Percentiles rank a stretch among this genome's conserved stretches.
phyloP scores from a whole-genome alignment of 2,888 invertebrate species.

The Coronaproctus castanopsis region DNA sequence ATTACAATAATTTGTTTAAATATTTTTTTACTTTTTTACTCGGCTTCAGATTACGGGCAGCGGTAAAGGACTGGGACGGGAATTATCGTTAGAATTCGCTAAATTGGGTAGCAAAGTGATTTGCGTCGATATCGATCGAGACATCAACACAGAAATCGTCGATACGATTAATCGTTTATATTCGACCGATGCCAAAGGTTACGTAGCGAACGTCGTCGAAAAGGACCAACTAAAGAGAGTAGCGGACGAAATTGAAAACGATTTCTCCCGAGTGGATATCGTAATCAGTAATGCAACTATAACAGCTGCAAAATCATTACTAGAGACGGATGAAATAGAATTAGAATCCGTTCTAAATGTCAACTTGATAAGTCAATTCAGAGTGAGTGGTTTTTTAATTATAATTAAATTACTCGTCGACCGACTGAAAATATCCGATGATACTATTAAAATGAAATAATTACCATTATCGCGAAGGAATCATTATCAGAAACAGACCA shows the following conservation, averaged over 20 bases:
- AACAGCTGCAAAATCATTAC: constrained; percentile 3
- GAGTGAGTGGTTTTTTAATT: too few species aligned
- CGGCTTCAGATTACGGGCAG: neutral
- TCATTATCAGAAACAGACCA: too few species aligned
- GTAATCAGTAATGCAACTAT: constrained; percentile 17
- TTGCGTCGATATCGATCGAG: constrained; percentile 1
- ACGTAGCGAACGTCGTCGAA: constrained; percentile 13
- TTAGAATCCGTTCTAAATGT: constrained; percentile 11
- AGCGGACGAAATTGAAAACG: constrained; percentile 6
- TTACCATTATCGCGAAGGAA: too few species aligned
- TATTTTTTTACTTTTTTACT: too few species aligned
- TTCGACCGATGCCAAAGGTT: constrained; percentile 6
- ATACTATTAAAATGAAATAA: too few species aligned
- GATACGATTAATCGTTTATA: neutral
- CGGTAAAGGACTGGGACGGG: constrained; percentile 13
- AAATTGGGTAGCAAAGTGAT: constrained; percentile 14
- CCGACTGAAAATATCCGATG: neutral
- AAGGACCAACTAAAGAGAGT: constrained; percentile 11
- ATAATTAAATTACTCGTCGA: neutral
- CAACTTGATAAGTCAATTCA: constrained; percentile 15
- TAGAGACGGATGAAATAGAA: constrained; percentile 5
- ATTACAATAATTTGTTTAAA: too few species aligned
- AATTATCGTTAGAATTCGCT: constrained; percentile 14
- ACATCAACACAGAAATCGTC: neutral
- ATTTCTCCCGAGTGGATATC: constrained; percentile 16